phyloP scores from a whole-genome alignment of 1,140 invertebrate species.

The Maniola jurtina region DNA sequence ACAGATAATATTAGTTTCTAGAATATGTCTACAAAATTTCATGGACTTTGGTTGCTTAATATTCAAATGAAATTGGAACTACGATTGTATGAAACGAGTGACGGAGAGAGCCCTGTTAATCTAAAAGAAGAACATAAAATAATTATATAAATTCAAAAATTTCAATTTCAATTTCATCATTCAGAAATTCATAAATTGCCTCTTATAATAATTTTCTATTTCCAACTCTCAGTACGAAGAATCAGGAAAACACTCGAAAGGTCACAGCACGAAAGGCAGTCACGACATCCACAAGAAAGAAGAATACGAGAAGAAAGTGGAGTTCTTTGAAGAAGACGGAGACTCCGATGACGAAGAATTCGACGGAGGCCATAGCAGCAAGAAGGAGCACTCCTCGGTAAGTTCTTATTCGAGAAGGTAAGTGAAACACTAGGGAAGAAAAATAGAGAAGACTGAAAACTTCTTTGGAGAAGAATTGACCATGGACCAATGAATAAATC shows the following conservation, averaged over 20 bases:
- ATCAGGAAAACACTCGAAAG: slow-evolving; percentile 84
- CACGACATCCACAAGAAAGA: slow-evolving; percentile 87
- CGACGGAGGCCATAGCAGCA: slow-evolving; percentile 80
- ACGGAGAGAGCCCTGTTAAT: no score
- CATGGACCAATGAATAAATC: no score
- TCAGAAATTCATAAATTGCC: no score
- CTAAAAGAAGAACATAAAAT: no score
- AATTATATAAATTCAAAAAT: no score
- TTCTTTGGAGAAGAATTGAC: no score
- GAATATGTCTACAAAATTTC: no score
- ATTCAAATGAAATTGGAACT: no score
- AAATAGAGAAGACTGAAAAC: not conserved
- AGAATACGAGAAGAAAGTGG: slow-evolving; percentile 85
- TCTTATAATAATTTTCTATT: not conserved
- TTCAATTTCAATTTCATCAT: no score
- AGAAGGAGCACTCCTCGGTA: slow-evolving; percentile 79
- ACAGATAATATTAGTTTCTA: no score
- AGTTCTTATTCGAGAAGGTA: slow-evolving; percentile 17
- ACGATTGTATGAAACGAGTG: no score
- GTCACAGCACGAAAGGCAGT: slow-evolving; percentile 85
- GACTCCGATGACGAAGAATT: slow-evolving; percentile 83
- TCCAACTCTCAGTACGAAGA: slow-evolving; percentile 78
- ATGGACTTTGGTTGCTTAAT: no score
- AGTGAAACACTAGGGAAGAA: not conserved
- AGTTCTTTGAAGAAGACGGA: slow-evolving; percentile 86